Base-by-base conservation (phyloP, 2,113 vertebrate genomes). In the Ifrita kowaldi region DNA sequence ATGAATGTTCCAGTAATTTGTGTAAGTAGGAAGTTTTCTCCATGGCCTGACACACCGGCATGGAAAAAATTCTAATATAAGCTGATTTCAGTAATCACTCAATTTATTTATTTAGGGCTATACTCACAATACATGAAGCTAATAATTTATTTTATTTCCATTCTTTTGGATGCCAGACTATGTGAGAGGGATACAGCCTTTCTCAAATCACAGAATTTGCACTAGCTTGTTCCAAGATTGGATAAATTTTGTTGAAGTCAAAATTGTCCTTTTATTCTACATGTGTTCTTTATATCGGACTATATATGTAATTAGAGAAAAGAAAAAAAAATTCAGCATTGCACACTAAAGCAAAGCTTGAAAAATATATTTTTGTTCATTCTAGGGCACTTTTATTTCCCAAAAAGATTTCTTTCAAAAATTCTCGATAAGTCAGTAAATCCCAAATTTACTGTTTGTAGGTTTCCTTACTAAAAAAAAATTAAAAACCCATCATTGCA, bases 261-360 rank as follows among this genome's bases (percentile, higher is more conserved):
- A 75, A 91, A 87, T 16, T 59, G 3, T 68, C 7, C 2, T 84
- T 84, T 59, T 33, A 19, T 64, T 80, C 44, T 47, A 65, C 6
- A 26, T 1, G 0, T 44, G 2, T 57, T 73, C 18, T 77, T 71
- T 81, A n/a, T 55, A 28, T 41, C 2, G 3, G 10, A n/a, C 3
- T 24, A 10, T 26, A 42, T 6, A 13, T 35, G 8, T 10, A 87
- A 65, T 19, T 35, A 63, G 23, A 63, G 23, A 52, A 52, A 35
- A 84, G 32, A 57, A 46, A 65, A 69, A 30, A 11, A 10, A 19
- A 20, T 0, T 0, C 7, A 67, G 1, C 7, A 44, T 73, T 50
- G 33, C 16, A 62, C 1, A 4, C 28, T 47, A 64, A 76, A 8
- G 8, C 5, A 55, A 53, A 41, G 2, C 6, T 57, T 62, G 24